Evolutionary conservation across 1,140 invertebrate species (phyloP), one percentile per base, ranked within the genome.

Genomic region (Neodiprion virginianus): DNA sequence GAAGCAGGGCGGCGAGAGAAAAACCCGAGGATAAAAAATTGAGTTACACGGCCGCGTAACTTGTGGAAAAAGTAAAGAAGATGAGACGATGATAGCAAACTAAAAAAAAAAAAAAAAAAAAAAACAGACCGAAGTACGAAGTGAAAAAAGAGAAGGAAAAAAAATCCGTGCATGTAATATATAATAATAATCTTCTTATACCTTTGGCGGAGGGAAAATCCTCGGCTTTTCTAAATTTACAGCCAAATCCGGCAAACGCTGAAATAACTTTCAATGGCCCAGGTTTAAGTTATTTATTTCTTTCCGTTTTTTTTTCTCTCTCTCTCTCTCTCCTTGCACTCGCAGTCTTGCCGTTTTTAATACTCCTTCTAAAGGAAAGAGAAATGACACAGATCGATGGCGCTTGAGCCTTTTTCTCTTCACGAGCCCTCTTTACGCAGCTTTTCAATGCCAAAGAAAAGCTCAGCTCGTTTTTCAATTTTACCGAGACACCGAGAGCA

Each of bases 311-410:
- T 65, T 49, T 53, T 49, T 65, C 50, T 75, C 65, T 72, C 66
- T 40, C 17, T 66, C 71, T 75, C 69, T 71, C 73, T 65, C 73
- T 75, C 49, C 47, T 72, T 50, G 48, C 65, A 28, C 21, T 50
- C 12, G 23, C 47, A 61, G 68, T 48, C 71, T 65, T 48, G 53
- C 70, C 67, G 61, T 49, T 72, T 74, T 40, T 40, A 40, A 40
- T 40, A 40, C 28, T 40, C 28, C 28, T 40, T 40, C 28, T 2
- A 1, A 40, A 40, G 28, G 28, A 40, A 40, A 48, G 8, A 71
- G 47, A 53, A 71, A 53, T 61, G 53, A 61, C 53, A 61, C 8
- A 61, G 53, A 61, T 61, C 53, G 53, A 61, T 48, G 48, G 28
- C 53, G 48, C 40, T 71, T 21, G 21, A 71, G 53, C 70, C 48